Evolutionary conservation across 2,113 vertebrate genomes (phyloP), one percentile per base, ranked within the genome.

Genomic region (Varanus komodoensis): DNA sequence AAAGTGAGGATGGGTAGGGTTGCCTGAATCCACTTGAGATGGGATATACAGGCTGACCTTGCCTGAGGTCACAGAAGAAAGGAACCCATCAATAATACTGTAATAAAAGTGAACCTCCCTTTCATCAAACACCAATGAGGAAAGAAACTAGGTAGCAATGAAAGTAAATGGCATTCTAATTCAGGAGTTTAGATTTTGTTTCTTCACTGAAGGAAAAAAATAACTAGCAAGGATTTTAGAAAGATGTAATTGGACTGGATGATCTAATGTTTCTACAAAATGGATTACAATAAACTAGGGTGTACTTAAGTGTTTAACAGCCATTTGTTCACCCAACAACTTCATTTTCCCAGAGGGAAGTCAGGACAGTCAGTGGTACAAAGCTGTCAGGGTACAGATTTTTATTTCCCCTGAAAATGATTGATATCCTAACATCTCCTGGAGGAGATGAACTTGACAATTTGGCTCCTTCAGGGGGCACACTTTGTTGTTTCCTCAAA

Each of bases 1-100:
- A 97, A 95, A 97, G 96, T 95, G 97, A 97, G 97, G 97, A 97
- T 96, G 97, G 97, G 93, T 97, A 97, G 95, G 97, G 97, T 82
- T 98, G 97, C 97, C 97, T 98, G 97, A 97, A 98, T 97, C 97
- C 97, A 97, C 97, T 96, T 95, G 97, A 96, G 97, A 97, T 96
- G 93, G 97, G 97, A 97, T 97, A 98, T 93, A 98, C 97, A 98
- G 97, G 97, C 97, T 98, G 97, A 97, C 97, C 97, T 97, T 97
- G 97, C 97, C 97, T 98, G 97, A 98, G 97, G 97, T 97, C 97
- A 97, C 97, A 98, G 97, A 97, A 97, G 96, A 97, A 96, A 98
- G 97, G 97, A 97, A 96, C 96, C 97, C 97, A 96, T 98, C 97
- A 98, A 97, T 97, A 94, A 94, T 91, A 95, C 0, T 83, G 93